Conservation (phyloP, 2,797 vertebrate genomes). For the Pelodytes ibericus region DNA sequence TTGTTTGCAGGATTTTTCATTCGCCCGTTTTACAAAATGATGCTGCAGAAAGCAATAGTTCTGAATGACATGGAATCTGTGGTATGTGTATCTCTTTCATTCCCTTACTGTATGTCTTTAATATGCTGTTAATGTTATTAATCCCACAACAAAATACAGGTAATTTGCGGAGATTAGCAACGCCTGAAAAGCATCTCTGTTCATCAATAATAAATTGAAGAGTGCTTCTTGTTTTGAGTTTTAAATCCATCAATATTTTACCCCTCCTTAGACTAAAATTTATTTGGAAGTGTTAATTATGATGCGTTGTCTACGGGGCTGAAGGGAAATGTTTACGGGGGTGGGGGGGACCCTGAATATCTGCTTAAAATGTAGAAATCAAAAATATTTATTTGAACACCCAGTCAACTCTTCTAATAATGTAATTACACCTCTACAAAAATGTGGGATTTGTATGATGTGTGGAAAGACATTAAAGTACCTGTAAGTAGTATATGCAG, state of each 20-base stretch:
- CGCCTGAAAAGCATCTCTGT: neutral
- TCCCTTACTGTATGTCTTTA: neutral
- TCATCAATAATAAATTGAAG: neutral
- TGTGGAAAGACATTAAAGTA: too few relatives aligned
- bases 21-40: conserved; percentile 98
- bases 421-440: too few relatives aligned
- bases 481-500: too few relatives aligned
- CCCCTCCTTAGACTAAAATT: too few relatives aligned
- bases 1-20: conserved; percentile 89
- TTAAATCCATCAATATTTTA: neutral
- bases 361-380: too few relatives aligned
- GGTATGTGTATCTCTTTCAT: conserved; percentile 72
- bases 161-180: neutral
- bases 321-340: too few relatives aligned
- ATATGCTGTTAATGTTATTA: neutral
- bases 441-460: too few relatives aligned
- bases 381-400: too few relatives aligned
- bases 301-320: too few relatives aligned
- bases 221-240: neutral
- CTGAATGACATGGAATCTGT: conserved; percentile 98
- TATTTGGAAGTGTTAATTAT: too few relatives aligned
- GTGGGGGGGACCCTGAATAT: too few relatives aligned
- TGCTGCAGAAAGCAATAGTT: conserved; percentile 92
- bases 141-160: neutral
- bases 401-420: too few relatives aligned